Percentiles rank a stretch among this genome's conserved stretches.
phyloP scores from a whole-genome alignment of 2,888 invertebrate species.

The Yponomeuta plumbellus region DNA sequence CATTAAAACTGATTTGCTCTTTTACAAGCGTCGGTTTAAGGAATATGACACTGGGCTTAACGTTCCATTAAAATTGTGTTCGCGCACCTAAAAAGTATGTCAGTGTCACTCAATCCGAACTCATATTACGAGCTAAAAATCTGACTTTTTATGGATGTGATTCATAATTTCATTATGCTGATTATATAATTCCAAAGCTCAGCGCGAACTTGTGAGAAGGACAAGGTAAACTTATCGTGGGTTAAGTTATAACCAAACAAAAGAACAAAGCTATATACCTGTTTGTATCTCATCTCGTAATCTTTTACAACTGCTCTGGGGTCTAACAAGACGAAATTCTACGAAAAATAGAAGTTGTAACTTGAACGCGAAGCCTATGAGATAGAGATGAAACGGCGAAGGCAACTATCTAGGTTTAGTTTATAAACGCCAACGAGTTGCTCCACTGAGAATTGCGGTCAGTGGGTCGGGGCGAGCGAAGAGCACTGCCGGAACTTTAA shows the following conservation, averaged over 20 bases:
- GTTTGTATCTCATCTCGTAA: background rate
- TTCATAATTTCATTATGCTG: slow-evolving; percentile 5
- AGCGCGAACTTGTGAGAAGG: background rate
- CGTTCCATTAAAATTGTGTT: background rate
- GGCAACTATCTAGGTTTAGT: slow-evolving; percentile 4
- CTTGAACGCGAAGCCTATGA: background rate
- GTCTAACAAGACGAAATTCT: no score
- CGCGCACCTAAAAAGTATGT: background rate
- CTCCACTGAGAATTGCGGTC: slow-evolving; percentile 58
- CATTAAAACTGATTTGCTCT: background rate
- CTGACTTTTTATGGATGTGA: background rate
- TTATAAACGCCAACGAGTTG: slow-evolving; percentile 31
- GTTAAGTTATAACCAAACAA: slow-evolving; percentile 1
- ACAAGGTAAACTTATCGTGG: slow-evolving; percentile 5
- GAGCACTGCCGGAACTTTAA: slow-evolving; percentile 60
- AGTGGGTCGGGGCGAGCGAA: slow-evolving; percentile 65
- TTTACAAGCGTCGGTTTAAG: background rate
- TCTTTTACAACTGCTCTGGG: background rate
- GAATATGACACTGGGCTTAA: slow-evolving; percentile 1
- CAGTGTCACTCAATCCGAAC: slow-evolving; percentile 8
- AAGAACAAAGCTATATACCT: slow-evolving; percentile 2
- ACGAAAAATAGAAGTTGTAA: background rate
- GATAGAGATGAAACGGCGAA: background rate
- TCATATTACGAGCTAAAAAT: background rate
- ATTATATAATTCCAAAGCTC: background rate